These are phyloP conservation scores for Saguinus imperator DNA, from an alignment of 2,113 vertebrate genomes.

Conservation along the genomic window DNA sequence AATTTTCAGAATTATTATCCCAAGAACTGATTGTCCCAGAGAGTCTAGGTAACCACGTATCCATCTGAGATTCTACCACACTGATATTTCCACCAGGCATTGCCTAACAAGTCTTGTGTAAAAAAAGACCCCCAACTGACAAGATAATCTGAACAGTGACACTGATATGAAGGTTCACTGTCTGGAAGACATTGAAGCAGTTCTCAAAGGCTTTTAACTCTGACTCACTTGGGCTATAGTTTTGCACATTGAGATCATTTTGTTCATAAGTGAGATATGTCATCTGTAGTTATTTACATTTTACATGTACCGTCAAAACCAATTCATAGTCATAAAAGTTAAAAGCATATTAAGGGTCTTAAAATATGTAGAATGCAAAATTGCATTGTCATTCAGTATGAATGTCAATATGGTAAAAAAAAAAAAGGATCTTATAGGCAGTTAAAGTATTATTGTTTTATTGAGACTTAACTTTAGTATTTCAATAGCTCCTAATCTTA, in stretches of 20 bases:
- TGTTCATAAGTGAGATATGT: not conserved
- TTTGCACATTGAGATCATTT: not conserved
- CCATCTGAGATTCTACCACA: not conserved
- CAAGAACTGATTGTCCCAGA: not conserved
- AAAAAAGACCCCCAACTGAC: not conserved
- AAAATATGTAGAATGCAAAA: slow-evolving; percentile 33
- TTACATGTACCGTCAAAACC: slow-evolving; percentile 17
- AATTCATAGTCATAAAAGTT: slow-evolving; percentile 24
- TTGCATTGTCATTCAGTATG: not conserved
- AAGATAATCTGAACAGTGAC: not conserved
- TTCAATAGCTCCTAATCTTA: slow-evolving; percentile 29
- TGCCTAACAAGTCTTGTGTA: not conserved
- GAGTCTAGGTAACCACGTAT: not conserved
- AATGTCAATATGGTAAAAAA: slow-evolving; percentile 4
- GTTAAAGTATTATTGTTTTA: slow-evolving; percentile 40
- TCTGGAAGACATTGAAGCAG: not conserved
- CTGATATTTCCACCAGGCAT: not conserved
- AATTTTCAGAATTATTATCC: slow-evolving; percentile 13
- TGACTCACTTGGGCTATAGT: not conserved
- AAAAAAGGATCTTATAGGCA: slow-evolving; percentile 42
- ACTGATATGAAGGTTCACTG: not conserved
- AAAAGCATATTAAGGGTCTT: slow-evolving; percentile 7
- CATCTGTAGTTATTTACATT: not conserved
- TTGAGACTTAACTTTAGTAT: slow-evolving; percentile 21
- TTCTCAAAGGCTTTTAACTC: not conserved